Conservation (phyloP, 2,113 vertebrate genomes). For the Varanus komodoensis region DNA sequence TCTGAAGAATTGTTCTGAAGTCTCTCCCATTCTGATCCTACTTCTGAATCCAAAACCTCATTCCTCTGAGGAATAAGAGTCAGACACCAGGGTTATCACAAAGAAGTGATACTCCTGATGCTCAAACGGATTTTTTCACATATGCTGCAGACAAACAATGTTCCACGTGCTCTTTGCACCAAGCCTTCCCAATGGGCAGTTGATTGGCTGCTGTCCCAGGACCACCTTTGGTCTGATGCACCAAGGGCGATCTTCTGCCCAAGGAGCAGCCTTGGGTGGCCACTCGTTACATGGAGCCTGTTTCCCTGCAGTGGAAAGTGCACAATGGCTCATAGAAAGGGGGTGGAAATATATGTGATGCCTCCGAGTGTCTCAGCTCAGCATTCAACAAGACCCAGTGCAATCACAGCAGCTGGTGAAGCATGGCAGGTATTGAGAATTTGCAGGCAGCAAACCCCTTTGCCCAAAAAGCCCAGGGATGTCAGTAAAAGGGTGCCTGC, state of each 20-base stretch:
- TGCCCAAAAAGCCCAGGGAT: conserved; percentile 49
- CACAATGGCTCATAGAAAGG: not conserved
- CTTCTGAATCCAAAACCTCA: not conserved
- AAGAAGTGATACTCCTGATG: not conserved
- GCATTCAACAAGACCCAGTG: conserved; percentile 34
- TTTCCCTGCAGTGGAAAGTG: not conserved
- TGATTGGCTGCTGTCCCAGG: not conserved
- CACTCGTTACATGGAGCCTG: not conserved
- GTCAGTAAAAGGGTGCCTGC: conserved; percentile 56
- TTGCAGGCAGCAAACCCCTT: conserved; percentile 42
- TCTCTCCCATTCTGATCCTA: not conserved
- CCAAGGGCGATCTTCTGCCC: not conserved
- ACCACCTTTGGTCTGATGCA: not conserved
- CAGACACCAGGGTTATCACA: not conserved
- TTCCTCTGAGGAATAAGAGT: not conserved
- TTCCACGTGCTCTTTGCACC: not conserved
- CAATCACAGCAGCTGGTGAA: conserved; percentile 40
- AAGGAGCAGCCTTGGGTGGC: not conserved
- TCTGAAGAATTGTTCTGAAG: not conserved
- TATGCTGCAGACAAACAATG: too few relatives aligned
- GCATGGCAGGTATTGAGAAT: conserved; percentile 13
- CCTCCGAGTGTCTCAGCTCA: conserved; percentile 15
- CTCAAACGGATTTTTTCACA: not conserved
- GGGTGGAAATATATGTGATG: conserved; percentile 4
- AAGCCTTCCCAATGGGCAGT: not conserved